Conservation (phyloP, 2,113 vertebrate genomes). For the Puma concolor region DNA sequence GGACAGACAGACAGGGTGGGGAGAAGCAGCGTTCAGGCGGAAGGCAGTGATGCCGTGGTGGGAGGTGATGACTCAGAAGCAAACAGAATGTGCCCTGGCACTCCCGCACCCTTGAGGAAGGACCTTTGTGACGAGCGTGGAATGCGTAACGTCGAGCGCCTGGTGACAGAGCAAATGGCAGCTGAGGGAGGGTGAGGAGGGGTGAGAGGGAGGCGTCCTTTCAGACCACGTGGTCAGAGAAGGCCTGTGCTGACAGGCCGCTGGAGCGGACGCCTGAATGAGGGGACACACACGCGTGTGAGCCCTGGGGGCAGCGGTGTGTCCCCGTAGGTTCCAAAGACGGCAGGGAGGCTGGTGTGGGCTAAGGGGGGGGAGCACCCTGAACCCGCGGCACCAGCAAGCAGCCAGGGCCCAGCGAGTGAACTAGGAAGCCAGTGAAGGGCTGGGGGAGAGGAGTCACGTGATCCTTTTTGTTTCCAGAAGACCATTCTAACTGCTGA, state of each 20-base stretch:
- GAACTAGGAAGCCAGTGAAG: background rate
- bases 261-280: background rate
- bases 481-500: background rate
- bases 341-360: accelerated
- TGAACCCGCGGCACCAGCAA: accelerated
- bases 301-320: background rate
- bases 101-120: background rate
- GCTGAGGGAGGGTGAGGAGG: background rate
- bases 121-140: background rate
- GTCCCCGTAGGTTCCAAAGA: background rate
- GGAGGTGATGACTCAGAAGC: background rate
- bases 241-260: background rate
- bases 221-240: background rate
- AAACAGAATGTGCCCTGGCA: background rate
- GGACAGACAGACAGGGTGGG: background rate
- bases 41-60: background rate
- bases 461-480: background rate
- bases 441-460: background rate
- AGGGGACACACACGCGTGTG: accelerated
- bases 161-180: background rate
- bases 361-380: background rate
- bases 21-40: background rate
- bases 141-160: accelerated
- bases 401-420: no score
- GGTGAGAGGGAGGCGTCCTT: background rate